These are phyloP conservation scores for Echinarachnius parma DNA, from an alignment of 53 echinoderm and acorn worm genomes.

Conservation along the genomic window DNA sequence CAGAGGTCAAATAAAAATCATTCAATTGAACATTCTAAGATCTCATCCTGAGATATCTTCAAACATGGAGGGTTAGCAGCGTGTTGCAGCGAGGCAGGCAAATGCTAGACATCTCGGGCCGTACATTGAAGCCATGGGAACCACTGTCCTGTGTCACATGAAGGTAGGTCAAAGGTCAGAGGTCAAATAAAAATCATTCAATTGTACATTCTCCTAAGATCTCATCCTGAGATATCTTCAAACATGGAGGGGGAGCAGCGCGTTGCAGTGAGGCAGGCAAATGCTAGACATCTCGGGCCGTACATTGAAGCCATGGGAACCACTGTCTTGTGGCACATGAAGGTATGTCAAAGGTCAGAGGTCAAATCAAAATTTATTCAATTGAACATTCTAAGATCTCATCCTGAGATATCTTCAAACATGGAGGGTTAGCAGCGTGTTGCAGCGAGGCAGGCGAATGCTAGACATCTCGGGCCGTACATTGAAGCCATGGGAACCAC, in stretches of 20 bases:
- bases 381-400: no score
- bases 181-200: no score
- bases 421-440: slow-evolving; percentile 90
- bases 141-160: slow-evolving; percentile 79
- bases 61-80: slow-evolving; percentile 93
- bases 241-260: slow-evolving; percentile 85
- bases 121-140: slow-evolving; percentile 71
- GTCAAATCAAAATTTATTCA: neutral
- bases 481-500: slow-evolving; percentile 79
- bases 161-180: no score
- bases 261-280: slow-evolving; percentile 53
- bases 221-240: no score
- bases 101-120: slow-evolving; percentile 58
- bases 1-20: no score
- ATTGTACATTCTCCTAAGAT: no score
- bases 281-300: slow-evolving; percentile 44
- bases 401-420: slow-evolving; percentile 46
- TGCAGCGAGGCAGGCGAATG: slow-evolving; percentile 59
- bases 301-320: slow-evolving; percentile 71
- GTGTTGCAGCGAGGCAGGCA: slow-evolving; percentile 59
- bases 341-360: slow-evolving; percentile 61
- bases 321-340: slow-evolving; percentile 71
- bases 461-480: slow-evolving; percentile 56
- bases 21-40: no score
- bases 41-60: no score